A percentile compares a stretch with the other conserved stretches of the same genome.
These are phyloP conservation scores for Brachionus asplanchnoidis DNA, from an alignment of 1,140 invertebrate species.

Conservation along the genomic window DNA sequence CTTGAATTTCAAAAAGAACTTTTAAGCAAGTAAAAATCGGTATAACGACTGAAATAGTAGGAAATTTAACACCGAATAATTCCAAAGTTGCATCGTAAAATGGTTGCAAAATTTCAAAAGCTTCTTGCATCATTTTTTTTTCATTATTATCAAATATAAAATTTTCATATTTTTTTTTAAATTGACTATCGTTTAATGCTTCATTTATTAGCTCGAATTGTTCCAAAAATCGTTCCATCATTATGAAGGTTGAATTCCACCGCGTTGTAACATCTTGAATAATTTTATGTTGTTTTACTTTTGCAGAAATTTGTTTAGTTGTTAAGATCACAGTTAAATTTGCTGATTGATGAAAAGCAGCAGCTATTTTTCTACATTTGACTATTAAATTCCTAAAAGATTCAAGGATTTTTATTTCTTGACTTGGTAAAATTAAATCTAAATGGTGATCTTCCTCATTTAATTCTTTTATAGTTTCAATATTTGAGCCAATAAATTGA, in stretches of 20 bases:
- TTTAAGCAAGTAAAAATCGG: too few species aligned
- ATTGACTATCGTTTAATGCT: too few species aligned
- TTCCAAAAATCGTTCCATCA: too few species aligned
- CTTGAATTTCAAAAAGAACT: too few species aligned
- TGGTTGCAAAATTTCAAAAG: too few species aligned
- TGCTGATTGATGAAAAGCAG: background rate
- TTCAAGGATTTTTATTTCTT: background rate
- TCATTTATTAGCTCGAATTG: too few species aligned
- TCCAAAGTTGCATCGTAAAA: too few species aligned
- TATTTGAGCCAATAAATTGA: background rate
- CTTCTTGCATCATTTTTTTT: too few species aligned
- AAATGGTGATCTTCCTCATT: background rate
- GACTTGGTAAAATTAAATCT: background rate
- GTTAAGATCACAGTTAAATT: background rate
- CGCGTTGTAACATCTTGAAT: background rate
- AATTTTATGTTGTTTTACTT: background rate
- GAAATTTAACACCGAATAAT: too few species aligned
- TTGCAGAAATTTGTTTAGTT: background rate
- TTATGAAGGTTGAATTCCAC: background rate
- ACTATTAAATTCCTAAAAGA: background rate
- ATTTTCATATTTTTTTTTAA: too few species aligned
- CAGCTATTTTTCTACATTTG: background rate
- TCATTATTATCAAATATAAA: too few species aligned
- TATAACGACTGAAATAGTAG: too few species aligned
- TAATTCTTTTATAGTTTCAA: background rate